These are phyloP conservation scores for Ceryle rudis DNA, from an alignment of 2,797 vertebrate genomes.

Conservation along the genomic window DNA sequence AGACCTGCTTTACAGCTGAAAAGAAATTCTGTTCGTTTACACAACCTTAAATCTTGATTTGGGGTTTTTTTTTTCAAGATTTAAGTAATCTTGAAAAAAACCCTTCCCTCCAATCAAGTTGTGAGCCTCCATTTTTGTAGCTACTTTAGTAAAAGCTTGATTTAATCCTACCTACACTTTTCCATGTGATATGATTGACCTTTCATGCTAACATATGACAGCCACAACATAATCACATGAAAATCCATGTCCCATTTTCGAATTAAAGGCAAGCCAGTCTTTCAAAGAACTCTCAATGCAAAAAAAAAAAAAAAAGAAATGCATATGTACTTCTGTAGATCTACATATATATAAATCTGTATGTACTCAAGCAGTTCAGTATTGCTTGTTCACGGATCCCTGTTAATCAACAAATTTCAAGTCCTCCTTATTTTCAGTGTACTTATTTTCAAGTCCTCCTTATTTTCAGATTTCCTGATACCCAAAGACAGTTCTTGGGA, in stretches of 20 bases:
- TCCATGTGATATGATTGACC: background rate
- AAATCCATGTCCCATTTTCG: background rate
- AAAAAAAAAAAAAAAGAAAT: background rate
- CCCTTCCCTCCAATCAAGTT: background rate
- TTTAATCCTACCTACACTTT: background rate
- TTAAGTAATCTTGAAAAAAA: too few relatives aligned
- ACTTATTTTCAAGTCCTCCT: background rate
- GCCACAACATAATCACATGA: background rate
- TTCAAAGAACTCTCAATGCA: background rate
- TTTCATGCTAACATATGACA: background rate
- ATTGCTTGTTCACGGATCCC: background rate
- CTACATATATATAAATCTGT: fast-evolving
- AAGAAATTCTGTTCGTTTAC: background rate
- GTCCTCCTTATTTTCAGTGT: background rate
- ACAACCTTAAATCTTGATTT: background rate
- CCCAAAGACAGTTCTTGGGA: background rate
- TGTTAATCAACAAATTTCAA: background rate
- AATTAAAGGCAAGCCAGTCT: background rate
- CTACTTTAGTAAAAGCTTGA: background rate
- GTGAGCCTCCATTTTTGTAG: background rate
- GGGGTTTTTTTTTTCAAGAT: background rate
- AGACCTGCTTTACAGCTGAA: background rate
- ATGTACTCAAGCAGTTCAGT: background rate
- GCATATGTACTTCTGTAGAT: too few relatives aligned
- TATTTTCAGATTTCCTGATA: background rate